Percentiles rank a stretch among this genome's conserved stretches.
phyloP scores from a whole-genome alignment of 2,797 vertebrate species.

The Discoglossus pictus region DNA sequence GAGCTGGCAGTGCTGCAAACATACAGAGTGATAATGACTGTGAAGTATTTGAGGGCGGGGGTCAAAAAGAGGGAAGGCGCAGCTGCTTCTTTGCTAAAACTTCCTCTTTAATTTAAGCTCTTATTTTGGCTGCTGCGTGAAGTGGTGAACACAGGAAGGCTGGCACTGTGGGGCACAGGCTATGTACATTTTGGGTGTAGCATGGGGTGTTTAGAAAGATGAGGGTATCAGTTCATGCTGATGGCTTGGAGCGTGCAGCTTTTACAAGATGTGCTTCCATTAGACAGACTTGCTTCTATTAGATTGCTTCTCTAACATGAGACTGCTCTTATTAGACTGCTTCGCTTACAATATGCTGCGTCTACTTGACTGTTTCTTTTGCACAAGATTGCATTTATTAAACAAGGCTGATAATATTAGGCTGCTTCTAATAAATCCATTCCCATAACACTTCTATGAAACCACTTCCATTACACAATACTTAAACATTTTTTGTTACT shows the following conservation, averaged over 20 bases:
- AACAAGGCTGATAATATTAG: no score
- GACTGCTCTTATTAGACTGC: not conserved
- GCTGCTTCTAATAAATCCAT: no score
- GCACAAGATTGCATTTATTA: no score
- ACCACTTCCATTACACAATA: no score
- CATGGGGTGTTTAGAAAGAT: not conserved
- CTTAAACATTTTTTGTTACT: no score
- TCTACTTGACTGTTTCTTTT: not conserved
- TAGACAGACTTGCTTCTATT: not conserved
- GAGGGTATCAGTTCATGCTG: constrained; percentile 25
- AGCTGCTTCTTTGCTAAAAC: constrained; percentile 21
- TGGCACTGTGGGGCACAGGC: not conserved
- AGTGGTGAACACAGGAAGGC: not conserved
- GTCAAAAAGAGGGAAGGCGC: constrained; percentile 14
- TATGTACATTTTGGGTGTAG: not conserved
- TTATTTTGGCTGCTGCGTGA: constrained; percentile 23
- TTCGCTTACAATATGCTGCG: not conserved
- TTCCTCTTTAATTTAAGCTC: constrained; percentile 21
- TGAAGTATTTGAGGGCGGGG: not conserved
- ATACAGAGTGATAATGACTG: not conserved
- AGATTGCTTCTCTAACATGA: not conserved
- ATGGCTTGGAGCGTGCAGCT: not conserved
- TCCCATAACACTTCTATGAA: no score
- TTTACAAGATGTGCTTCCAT: not conserved
- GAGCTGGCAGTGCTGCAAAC: not conserved